These are phyloP conservation scores for Mus musculus DNA, from an alignment of 2,113 vertebrate genomes.

Conservation along the genomic window GRCm39 chr7:81639501-81640000, in stretches of 20 bases:
- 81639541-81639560: conserved; percentile 59
- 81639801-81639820: neutral
- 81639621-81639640: conserved; percentile 52
- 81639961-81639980: neutral
- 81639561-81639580: conserved; percentile 44
- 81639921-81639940: neutral
- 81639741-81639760: neutral
- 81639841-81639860: neutral
- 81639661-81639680: neutral
- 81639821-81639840: conserved; percentile 23
- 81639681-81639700: neutral
- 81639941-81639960: neutral
- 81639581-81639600: conserved; percentile 68
- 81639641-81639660: conserved; percentile 3
- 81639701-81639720: neutral
- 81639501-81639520: conserved; percentile 52
- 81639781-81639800: neutral
- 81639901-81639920: neutral
- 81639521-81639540: neutral
- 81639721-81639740: neutral
- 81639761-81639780: neutral
- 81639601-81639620: conserved; percentile 71
- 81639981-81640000: neutral
- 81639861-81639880: neutral
- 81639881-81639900: neutral